Base-by-base conservation (phyloP, 1,140 invertebrate genomes). In the Sesamia nonagrioides region DNA sequence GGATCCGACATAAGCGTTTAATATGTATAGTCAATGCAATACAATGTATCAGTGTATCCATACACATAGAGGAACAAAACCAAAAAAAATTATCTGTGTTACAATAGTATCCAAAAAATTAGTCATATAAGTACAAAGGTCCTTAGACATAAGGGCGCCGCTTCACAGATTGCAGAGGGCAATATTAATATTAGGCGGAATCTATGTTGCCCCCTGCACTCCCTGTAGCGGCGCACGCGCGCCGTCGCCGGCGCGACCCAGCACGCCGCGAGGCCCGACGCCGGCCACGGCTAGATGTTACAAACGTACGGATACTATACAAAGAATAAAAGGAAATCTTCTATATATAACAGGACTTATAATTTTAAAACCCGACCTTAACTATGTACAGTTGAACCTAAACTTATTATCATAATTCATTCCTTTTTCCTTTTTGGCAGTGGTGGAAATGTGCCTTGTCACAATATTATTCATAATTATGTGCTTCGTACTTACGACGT, bases 381-480 rank as follows among this genome's bases (percentile, higher is more conserved):
- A 85, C 87, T 77, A 77, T 77, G 50, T 77, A 77, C 48, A 66
- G 42, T 69, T 69, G 18, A 63, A 75, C 45, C 45, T 63, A 75
- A 74, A 75, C 58, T 61, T 75, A 58, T 73, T 56, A 75, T 63
- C 73, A 75, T 75, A 60, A 56, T 75, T 75, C 27, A 45, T 75
- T 75, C 42, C 45, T 63, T n/a, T 89, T 86, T 83, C 88, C 89
- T 92, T 82, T 27, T 93, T 92, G 95, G 94, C 95, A 94, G 91
- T 95, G 93, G 89, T 95, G 94, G 94, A 95, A 92, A 95, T 95
- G 95, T 95, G 95, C 95, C 95, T 95, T 95, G 95, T 94, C 89
- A 90, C 87, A 92, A 89, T 86, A 92, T 88, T 86, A 63, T 42
- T 33, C 37, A 35, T 63, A 61, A 50, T 37, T 84, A 89, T 88